Evolutionary conservation across 2,888 invertebrate genomes (phyloP).

Genomic region (Athalia circularis): DNA sequence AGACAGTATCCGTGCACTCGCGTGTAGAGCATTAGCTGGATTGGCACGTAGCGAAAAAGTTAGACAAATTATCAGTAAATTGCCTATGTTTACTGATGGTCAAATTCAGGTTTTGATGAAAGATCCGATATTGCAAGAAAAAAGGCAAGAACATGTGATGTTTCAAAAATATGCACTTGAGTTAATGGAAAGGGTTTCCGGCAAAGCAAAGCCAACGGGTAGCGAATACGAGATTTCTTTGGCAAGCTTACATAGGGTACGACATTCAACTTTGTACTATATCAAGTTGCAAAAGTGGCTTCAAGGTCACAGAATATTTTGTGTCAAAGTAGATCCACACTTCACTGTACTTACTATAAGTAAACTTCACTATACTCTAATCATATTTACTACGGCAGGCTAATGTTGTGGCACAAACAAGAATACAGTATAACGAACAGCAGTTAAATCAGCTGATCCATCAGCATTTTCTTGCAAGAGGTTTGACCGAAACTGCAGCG

Average conservation of each 20-base stretch:
- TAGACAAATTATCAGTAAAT: constrained; percentile 94
- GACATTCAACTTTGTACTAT: constrained; percentile 56
- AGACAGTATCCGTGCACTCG: constrained; percentile 93
- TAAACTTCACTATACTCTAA: not conserved
- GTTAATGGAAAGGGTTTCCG: constrained; percentile 92
- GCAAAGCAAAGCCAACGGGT: constrained; percentile 88
- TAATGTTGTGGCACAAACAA: constrained; percentile 96
- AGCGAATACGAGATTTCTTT: constrained; percentile 90
- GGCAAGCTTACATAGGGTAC: constrained; percentile 90
- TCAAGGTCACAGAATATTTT: not conserved
- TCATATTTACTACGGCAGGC: constrained; percentile 76
- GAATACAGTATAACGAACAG: constrained; percentile 94
- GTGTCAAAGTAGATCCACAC: too few relatives aligned
- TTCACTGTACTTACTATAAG: not conserved
- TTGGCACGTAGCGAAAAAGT: constrained; percentile 95
- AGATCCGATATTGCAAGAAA: constrained; percentile 97
- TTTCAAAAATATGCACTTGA: constrained; percentile 97
- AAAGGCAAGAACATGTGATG: constrained; percentile 94
- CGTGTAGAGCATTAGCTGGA: constrained; percentile 94
- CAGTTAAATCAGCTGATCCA: constrained; percentile 95
- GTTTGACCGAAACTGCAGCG: constrained; percentile 83
- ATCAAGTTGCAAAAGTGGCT: not conserved
- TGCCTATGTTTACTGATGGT: constrained; percentile 94
- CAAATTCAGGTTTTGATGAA: constrained; percentile 96
- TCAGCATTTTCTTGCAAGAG: constrained; percentile 88